Percentiles rank a stretch among this genome's conserved stretches.
Evolutionary conservation across 2,113 vertebrate species (phyloP).

Genomic region (Cephalopholis sonnerati): DNA sequence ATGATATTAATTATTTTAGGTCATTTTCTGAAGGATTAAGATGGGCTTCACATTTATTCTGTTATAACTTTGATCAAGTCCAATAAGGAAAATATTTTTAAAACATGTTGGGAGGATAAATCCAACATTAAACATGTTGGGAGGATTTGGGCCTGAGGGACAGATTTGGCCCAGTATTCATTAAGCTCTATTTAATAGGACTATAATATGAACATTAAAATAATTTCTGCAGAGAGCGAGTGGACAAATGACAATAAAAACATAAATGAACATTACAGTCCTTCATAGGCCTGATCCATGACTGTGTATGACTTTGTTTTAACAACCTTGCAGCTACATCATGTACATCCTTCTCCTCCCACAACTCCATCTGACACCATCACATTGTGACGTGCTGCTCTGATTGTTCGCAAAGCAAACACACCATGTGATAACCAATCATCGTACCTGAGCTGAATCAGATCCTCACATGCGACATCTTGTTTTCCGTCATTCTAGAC

Average conservation of each 20-base stretch:
- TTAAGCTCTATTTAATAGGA: not conserved
- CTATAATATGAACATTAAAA: conserved; percentile 9
- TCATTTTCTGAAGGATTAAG: conserved; percentile 1
- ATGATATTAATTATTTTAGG: not conserved
- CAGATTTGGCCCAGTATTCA: not conserved
- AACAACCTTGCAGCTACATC: no score
- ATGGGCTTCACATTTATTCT: not conserved
- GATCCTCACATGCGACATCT: not conserved
- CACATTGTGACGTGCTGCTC: no score
- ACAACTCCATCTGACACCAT: no score
- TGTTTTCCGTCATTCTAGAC: no score
- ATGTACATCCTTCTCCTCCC: no score
- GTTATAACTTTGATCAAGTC: not conserved
- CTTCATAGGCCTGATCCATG: not conserved
- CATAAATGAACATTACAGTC: conserved; percentile 1
- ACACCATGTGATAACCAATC: no score
- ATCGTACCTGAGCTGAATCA: not conserved
- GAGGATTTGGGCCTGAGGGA: not conserved
- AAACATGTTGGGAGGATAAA: not conserved
- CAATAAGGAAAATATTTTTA: not conserved
- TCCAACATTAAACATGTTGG: not conserved
- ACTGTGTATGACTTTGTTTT: conserved; percentile 4
- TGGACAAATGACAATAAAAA: conserved; percentile 1
- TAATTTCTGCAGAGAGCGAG: not conserved
- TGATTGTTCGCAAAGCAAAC: no score